Evolutionary conservation across 2,888 invertebrate species (phyloP).

Genomic region (Carterocephalus palaemon): DNA sequence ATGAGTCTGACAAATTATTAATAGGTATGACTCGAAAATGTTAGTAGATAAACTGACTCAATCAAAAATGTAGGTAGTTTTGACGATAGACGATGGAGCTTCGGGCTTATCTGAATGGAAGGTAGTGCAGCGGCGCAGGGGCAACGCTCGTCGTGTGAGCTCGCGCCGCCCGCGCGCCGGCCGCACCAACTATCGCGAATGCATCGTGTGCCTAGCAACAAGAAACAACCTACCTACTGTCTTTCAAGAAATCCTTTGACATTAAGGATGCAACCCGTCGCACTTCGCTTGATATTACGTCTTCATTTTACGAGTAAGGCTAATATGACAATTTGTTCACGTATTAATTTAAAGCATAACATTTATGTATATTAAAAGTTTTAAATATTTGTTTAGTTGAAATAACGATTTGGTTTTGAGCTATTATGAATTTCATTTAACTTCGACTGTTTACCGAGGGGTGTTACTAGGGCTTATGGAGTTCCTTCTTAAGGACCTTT

Average conservation of each 20-base stretch:
- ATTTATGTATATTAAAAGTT: no score
- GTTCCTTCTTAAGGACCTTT: conserved; percentile 9
- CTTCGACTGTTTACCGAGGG: conserved; percentile 16
- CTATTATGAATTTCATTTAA: conserved; percentile 13
- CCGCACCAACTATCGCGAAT: conserved; percentile 65
- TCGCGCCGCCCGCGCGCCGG: conserved; percentile 45
- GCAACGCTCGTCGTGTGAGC: conserved; percentile 77
- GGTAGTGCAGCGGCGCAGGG: conserved; percentile 40
- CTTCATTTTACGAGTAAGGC: neutral
- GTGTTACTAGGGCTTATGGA: conserved; percentile 7
- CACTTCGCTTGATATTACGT: conserved; percentile 3
- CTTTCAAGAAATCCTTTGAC: conserved; percentile 22
- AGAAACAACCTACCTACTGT: no score
- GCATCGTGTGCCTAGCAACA: conserved; percentile 73
- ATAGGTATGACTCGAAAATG: no score
- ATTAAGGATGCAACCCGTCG: conserved; percentile 11
- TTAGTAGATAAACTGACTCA: no score
- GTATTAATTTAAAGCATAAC: no score
- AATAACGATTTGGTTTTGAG: neutral
- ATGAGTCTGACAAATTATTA: no score
- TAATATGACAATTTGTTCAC: neutral
- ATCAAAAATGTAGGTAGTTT: no score
- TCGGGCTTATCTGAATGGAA: conserved; percentile 13
- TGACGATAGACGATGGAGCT: conserved; percentile 11
- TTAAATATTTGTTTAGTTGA: conserved; percentile 1